Conservation (phyloP, 2,113 vertebrate species). For the Vicugna pacos region DNA sequence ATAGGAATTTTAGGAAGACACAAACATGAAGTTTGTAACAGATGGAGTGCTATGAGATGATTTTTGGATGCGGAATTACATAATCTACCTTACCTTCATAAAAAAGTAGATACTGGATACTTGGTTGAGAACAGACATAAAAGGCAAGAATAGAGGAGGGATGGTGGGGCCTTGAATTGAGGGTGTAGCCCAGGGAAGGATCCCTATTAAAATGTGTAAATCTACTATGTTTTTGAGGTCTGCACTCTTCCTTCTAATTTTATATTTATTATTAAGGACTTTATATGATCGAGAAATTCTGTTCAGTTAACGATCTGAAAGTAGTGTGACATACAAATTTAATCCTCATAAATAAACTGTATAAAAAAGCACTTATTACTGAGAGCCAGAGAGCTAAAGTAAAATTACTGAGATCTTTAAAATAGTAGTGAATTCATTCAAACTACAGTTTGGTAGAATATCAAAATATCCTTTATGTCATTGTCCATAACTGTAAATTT, state of each 20-base stretch:
- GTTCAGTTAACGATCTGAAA: neutral
- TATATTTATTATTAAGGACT: neutral
- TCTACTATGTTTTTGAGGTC: neutral
- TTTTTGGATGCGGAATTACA: neutral
- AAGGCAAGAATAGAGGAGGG: neutral
- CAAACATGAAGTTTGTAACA: neutral
- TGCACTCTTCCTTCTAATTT: neutral
- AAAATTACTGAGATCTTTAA: neutral
- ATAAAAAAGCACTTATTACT: slow-evolving; percentile 12
- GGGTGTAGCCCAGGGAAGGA: neutral
- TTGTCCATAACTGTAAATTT: neutral
- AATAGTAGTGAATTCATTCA: neutral
- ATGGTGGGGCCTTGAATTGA: neutral
- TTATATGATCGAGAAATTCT: neutral
- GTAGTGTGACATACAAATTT: neutral
- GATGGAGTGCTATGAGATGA: neutral
- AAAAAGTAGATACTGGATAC: neutral
- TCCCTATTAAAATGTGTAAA: neutral
- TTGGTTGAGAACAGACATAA: neutral
- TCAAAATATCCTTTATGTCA: neutral
- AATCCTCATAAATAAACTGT: neutral
- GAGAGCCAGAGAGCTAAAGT: neutral
- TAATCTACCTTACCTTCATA: neutral
- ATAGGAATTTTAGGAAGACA: neutral
- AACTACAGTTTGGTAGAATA: neutral